Evolutionary conservation across 2,113 vertebrate genomes (phyloP).

Genomic region (Bubo blakistoni): DNA sequence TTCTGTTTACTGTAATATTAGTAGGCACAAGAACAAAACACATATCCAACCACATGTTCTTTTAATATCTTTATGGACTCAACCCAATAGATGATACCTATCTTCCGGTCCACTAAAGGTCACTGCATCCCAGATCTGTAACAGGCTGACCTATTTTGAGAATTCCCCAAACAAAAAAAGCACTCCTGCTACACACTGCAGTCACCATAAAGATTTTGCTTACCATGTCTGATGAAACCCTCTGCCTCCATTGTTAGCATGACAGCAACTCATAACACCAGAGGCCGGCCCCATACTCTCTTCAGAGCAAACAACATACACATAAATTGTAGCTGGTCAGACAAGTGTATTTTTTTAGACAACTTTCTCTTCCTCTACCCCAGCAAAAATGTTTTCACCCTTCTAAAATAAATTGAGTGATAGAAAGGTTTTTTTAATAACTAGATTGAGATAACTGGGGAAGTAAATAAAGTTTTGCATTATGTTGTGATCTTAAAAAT

Average conservation of each 20-base stretch:
- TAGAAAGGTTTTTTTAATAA: neutral
- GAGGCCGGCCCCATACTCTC: neutral
- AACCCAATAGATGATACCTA: neutral
- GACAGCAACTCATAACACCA: neutral
- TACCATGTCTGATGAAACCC: neutral
- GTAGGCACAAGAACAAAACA: constrained; percentile 11
- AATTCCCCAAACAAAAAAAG: neutral
- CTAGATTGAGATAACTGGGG: neutral
- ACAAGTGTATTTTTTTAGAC: neutral
- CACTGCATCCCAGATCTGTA: neutral
- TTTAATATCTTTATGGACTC: constrained; percentile 10
- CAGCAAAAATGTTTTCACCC: neutral
- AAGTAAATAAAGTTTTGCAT: neutral
- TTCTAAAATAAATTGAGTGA: neutral
- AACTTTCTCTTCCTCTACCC: neutral
- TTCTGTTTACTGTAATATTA: neutral
- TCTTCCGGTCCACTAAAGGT: constrained; percentile 34
- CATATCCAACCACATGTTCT: neutral
- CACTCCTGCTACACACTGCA: neutral
- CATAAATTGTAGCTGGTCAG: neutral
- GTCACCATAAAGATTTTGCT: neutral
- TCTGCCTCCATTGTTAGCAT: neutral
- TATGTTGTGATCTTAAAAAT: neutral
- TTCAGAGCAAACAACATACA: neutral
- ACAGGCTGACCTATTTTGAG: neutral